A percentile compares a stretch with the other conserved stretches of the same genome.
Evolutionary conservation across 92 coral and sea anemone species (phyloP).

Genomic region (Micromussa lordhowensis): DNA sequence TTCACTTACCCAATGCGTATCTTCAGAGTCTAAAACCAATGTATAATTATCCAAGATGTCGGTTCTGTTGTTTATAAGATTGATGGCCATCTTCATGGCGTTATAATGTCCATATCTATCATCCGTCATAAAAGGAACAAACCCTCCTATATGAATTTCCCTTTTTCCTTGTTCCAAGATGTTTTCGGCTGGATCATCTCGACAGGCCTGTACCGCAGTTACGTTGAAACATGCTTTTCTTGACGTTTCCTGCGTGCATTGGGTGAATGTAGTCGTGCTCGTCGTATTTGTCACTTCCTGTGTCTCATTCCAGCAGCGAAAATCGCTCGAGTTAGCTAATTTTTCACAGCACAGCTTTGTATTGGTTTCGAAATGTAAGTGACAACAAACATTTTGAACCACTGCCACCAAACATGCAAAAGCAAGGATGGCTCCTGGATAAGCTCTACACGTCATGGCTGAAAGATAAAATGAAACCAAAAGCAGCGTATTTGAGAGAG

Average conservation of each 20-base stretch:
- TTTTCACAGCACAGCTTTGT: conserved; percentile 28
- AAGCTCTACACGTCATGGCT: conserved; percentile 12
- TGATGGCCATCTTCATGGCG: conserved; percentile 77
- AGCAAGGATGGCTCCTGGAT: background rate
- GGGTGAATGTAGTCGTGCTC: background rate
- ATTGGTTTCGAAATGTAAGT: background rate
- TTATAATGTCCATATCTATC: conserved; percentile 57
- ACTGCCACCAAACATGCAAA: background rate
- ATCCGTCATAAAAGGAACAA: conserved; percentile 46
- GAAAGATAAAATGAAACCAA: conserved; percentile 9
- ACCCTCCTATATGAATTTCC: conserved; percentile 75
- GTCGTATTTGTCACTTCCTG: background rate
- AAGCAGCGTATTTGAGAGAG: background rate
- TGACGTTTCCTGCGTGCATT: background rate
- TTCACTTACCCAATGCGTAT: conserved; percentile 76
- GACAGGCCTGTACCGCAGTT: background rate
- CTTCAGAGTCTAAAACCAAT: conserved; percentile 69
- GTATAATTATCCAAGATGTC: conserved; percentile 74
- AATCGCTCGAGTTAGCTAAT: conserved; percentile 9
- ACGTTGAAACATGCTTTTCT: conserved; percentile 26
- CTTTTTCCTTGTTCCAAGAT: background rate
- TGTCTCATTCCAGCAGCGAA: conserved; percentile 49
- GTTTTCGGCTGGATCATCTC: background rate
- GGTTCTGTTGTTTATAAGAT: conserved; percentile 74
- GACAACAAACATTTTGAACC: conserved; percentile 11